Evolutionary conservation across 1,140 invertebrate species (phyloP), one percentile per base, ranked within the genome.

Genomic region (Ceratina australensis): DNA sequence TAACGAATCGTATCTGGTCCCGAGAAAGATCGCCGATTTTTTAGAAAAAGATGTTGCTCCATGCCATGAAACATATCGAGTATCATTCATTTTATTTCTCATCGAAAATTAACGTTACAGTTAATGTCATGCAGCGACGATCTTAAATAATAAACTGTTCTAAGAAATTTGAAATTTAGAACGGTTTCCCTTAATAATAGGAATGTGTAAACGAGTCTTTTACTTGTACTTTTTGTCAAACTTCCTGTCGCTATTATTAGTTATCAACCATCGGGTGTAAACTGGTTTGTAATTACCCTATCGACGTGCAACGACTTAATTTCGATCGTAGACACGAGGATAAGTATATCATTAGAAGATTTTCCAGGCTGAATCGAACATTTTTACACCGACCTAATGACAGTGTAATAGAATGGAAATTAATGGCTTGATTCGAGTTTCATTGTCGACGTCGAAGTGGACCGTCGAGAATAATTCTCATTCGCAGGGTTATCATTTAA

Each of bases 241-340:
- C 18, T 8, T 20, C 8, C 18, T 13, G 15, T 13, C 26, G 28
- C 18, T 26, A 24, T 52, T 63, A 50, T 52, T 63, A 50, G 24
- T 50, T 22, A 28, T 47, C 15, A 50, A 28, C 49, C 18, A 42
- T 28, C 22, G 16, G n/a, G 24, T n/a, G 20, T 33, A 61, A 72
- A 72, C 69, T 26, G 69, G 69, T 72, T 72, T 61, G 2, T 28
- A 56, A 72, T 28, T 20, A 12, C 16, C 22, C 22, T 61, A 61
- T 61, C 42, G 61, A 10, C 57, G 10, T 18, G 47, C 47, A 50
- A 50, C 64, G 24, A 50, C 24, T 61, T 61, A 52, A 60, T 61
- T 61, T 50, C 57, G 33, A 52, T 72, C 12, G 18, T 60, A 24
- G 22, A 61, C 24, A 1, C 2, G 20, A 22, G 3, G 52, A 16